Base-by-base conservation (phyloP, 2,113 vertebrate species). In the Promerops cafer region DNA sequence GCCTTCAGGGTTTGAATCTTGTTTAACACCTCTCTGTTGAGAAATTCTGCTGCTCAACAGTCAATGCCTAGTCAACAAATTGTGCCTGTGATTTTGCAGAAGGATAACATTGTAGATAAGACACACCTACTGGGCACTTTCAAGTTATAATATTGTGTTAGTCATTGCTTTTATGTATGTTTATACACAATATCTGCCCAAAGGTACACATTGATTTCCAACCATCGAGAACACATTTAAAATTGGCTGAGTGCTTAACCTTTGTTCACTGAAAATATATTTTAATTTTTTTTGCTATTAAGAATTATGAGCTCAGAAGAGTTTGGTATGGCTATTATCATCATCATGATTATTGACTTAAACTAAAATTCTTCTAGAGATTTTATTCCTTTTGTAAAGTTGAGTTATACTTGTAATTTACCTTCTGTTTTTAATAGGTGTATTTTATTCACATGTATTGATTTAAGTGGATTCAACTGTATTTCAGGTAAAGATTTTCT, bases 401-500 rank as follows among this genome's bases (percentile, higher is more conserved):
- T 97, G 96, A 97, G 63, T 96, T 96, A 96, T 96, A 87, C 56
- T 84, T 92, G 77, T 82, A 96, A 97, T 95, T 96, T 96, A 66
- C 53, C 39, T 89, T 84, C 92, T 79, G 49, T 91, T 89, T 96
- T 95, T 91, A 96, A 94, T 90, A 83, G 83, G 87, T 93, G 44
- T 72, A 76, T 91, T 97, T 81, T 63, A 42, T 90, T 94, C 96
- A 70, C 77, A 83, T 56, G 20, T 97, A 97, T 97, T 94, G 96
- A 97, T 97, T 96, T 92, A 87, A 90, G 70, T 56, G 45, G 40
- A 85, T 84, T 94, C 90, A 75, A 40, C 92, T 89, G 87, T 96
- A 97, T 95, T 96, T 97, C 95, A 97, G 44, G 30, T 94, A 97
- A 97, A 78, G 96, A 97, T 97, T 97, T 97, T 94, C 95, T 97